These are phyloP conservation scores for Parascotia fuliginaria DNA, from an alignment of 2,888 invertebrate genomes.

Conservation along the genomic window DNA sequence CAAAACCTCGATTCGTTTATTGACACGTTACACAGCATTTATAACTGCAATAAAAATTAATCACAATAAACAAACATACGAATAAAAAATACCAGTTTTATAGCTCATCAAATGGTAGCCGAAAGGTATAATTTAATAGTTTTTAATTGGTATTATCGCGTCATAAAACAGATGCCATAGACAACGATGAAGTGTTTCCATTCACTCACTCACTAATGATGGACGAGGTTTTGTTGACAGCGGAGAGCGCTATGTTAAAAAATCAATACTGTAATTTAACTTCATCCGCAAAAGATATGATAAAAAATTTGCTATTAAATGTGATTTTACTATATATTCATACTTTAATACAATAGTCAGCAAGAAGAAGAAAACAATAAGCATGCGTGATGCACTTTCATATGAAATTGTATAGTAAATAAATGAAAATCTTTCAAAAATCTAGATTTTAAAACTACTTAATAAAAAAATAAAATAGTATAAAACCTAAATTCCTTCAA, in stretches of 20 bases:
- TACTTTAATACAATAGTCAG: no score
- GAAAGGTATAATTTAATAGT: slow-evolving; percentile 78
- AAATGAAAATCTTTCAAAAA: no score
- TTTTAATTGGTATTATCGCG: slow-evolving; percentile 83
- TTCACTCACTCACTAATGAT: slow-evolving; percentile 66
- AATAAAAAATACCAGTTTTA: slow-evolving; percentile 65
- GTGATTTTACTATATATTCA: no score
- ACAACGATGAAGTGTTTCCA: slow-evolving; percentile 76
- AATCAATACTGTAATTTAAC: no score
- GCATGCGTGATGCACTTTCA: no score
- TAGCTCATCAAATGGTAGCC: slow-evolving; percentile 79
- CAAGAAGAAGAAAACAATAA: no score
- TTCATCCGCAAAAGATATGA: no score
- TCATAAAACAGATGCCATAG: slow-evolving; percentile 79
- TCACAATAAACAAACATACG: slow-evolving; percentile 82
- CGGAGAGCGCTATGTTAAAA: no score
- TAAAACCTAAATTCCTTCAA: background rate
- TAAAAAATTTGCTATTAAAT: no score
- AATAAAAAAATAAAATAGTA: no score
- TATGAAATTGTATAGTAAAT: no score
- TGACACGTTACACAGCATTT: slow-evolving; percentile 60
- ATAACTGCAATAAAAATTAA: slow-evolving; percentile 69
- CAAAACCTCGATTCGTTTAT: slow-evolving; percentile 50
- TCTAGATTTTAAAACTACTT: no score
- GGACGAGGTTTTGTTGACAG: slow-evolving; percentile 25